phyloP scores from a whole-genome alignment of 2,888 invertebrate species.

The Philereme transversata region DNA sequence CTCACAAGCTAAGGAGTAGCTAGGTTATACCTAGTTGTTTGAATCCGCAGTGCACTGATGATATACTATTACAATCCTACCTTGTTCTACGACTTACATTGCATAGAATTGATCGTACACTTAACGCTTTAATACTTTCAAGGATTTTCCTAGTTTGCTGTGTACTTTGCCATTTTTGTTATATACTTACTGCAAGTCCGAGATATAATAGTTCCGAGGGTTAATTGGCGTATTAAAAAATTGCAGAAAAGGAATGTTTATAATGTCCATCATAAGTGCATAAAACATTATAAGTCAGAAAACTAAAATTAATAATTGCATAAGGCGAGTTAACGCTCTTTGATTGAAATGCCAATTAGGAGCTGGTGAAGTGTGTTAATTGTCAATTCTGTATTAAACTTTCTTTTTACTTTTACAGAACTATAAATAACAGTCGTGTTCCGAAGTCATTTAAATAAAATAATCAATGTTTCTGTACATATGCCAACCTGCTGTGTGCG shows the following conservation, averaged over 20 bases:
- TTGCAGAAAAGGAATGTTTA: too few relatives aligned
- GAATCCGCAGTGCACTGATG: constrained; percentile 9
- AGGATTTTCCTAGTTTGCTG: neutral
- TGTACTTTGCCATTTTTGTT: too few relatives aligned
- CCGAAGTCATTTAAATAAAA: too few relatives aligned
- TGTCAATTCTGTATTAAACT: neutral
- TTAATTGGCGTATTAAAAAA: too few relatives aligned
- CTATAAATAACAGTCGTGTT: neutral
- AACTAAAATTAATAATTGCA: too few relatives aligned
- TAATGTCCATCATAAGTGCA: too few relatives aligned
- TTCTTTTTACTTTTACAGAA: neutral
- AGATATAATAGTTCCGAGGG: too few relatives aligned
- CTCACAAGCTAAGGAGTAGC: neutral
- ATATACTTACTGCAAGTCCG: too few relatives aligned
- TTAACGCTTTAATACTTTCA: neutral
- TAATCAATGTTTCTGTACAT: too few relatives aligned
- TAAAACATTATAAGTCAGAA: too few relatives aligned
- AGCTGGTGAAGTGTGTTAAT: constrained; percentile 4
- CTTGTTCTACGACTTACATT: neutral
- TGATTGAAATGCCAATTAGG: constrained; percentile 23
- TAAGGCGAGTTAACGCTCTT: constrained; percentile 10
- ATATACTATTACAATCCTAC: constrained; percentile 4
- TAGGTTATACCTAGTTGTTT: constrained; percentile 3
- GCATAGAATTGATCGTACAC: neutral
- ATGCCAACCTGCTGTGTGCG: too few relatives aligned